These are phyloP conservation scores for Spinus pinus DNA, from an alignment of 2,797 vertebrate species.

Conservation along the genomic window DNA sequence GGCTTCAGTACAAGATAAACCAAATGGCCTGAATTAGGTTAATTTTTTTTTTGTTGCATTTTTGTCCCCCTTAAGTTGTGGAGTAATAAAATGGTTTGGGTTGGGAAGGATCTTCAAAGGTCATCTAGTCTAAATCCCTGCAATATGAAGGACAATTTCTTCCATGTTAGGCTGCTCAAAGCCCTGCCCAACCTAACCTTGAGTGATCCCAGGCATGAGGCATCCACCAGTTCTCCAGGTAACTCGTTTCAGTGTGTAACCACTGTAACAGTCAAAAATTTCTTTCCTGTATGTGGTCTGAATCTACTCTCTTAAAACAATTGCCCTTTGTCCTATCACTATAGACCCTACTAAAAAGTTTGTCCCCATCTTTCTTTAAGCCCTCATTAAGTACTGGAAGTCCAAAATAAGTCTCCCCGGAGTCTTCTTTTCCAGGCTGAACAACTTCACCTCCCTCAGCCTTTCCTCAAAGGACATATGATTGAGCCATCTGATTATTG, in stretches of 20 bases:
- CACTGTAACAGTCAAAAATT: neutral
- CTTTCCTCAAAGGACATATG: neutral
- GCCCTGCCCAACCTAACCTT: neutral
- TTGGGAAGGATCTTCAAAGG: neutral
- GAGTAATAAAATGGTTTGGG: neutral
- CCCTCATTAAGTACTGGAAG: neutral
- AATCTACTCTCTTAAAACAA: neutral
- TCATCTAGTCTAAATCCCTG: neutral
- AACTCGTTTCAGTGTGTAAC: neutral
- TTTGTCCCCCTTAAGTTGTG: fast-evolving
- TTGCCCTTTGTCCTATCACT: neutral
- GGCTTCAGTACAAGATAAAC: neutral
- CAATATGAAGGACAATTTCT: neutral
- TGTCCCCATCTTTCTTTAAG: neutral
- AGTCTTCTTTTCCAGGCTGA: neutral
- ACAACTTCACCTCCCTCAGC: neutral
- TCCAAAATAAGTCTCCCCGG: neutral
- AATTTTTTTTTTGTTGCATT: neutral
- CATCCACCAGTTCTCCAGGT: neutral
- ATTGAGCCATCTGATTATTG: neutral
- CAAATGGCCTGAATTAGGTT: neutral
- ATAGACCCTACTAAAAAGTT: neutral
- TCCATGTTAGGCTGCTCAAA: neutral
- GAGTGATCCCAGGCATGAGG: neutral
- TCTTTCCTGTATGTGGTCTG: neutral